phyloP scores from a whole-genome alignment of 2,888 invertebrate genomes.

The Eustalomyia histrio region DNA sequence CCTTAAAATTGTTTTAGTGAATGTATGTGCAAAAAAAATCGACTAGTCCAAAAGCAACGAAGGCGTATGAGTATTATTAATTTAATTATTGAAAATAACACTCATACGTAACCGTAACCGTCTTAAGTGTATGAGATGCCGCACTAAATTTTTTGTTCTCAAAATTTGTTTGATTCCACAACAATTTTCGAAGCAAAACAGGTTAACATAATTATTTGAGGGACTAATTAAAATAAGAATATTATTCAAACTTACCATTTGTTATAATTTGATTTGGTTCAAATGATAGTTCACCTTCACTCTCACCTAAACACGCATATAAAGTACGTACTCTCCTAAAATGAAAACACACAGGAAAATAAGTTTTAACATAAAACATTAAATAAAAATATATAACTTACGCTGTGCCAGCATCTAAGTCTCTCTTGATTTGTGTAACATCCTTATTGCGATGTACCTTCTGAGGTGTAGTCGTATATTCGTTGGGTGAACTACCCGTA shows the following conservation, averaged over 20 bases:
- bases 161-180: no score
- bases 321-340: conserved; percentile 93
- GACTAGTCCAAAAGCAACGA: no score
- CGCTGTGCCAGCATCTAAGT: conserved; percentile 78
- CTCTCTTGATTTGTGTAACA: conserved; percentile 78
- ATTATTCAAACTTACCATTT: conserved; percentile 85
- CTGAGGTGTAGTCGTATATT: conserved; percentile 77
- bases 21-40: no score
- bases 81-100: no score
- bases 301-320: conserved; percentile 97
- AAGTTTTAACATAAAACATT: neutral
- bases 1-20: no score
- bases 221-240: no score
- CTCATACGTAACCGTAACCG: no score
- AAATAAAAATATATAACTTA: conserved; percentile 69
- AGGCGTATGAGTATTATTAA: no score
- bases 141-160: no score
- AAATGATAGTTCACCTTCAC: conserved; percentile 97
- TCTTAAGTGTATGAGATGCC: no score
- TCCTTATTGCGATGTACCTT: conserved; percentile 82
- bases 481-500: conserved; percentile 66
- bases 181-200: no score
- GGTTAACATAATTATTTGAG: no score
- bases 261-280: conserved; percentile 99
- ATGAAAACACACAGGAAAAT: conserved; percentile 20